Percentiles rank a stretch among this genome's conserved stretches.
These are phyloP conservation scores for Coracopsis vasa DNA, from an alignment of 2,113 vertebrate species.

Conservation along the genomic window DNA sequence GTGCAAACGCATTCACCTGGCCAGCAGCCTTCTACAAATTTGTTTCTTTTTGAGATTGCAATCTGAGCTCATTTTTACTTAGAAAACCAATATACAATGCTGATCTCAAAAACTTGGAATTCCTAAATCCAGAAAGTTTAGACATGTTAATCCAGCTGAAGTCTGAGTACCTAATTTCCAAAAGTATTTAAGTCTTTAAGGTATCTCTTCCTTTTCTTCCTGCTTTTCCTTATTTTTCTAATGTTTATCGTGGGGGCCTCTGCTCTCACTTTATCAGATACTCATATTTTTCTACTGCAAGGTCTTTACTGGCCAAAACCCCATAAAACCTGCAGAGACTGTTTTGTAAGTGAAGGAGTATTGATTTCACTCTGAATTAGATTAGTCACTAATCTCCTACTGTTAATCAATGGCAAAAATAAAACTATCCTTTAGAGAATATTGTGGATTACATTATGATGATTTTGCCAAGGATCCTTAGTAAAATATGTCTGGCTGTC, in stretches of 20 bases:
- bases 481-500: neutral
- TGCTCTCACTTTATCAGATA: neutral
- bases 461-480: neutral
- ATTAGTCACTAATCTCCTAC: neutral
- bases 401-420: neutral
- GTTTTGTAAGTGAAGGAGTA: neutral
- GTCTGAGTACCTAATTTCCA: neutral
- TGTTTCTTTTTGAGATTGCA: neutral
- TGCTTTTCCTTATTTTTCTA: neutral
- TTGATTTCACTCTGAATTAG: neutral
- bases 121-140: neutral
- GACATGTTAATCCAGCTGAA: neutral
- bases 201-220: neutral
- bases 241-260: neutral
- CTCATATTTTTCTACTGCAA: neutral
- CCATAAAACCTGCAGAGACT: neutral
- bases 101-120: neutral
- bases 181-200: neutral
- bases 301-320: neutral
- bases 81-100: neutral
- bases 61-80: constrained; percentile 11
- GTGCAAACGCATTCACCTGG: constrained; percentile 23
- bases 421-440: neutral
- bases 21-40: neutral
- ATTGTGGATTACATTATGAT: neutral